Evolutionary conservation across 2,113 vertebrate genomes (phyloP).

Genomic region (Muntiacus reevesi): DNA sequence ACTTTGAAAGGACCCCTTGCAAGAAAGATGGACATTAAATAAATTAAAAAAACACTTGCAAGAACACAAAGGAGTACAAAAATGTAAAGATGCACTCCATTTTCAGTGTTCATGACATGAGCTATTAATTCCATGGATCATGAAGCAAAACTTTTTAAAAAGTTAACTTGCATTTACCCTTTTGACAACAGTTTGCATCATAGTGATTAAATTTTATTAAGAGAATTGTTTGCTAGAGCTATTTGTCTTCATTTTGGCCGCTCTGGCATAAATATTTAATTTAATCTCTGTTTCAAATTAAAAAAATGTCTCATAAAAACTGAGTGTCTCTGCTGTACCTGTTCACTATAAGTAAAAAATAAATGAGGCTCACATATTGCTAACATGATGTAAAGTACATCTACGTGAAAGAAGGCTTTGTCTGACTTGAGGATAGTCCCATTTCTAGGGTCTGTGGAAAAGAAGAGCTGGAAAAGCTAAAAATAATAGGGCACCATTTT

Average conservation of each 20-base stretch:
- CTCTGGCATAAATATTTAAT: slow-evolving; percentile 79
- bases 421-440: slow-evolving; percentile 47
- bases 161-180: slow-evolving; percentile 73
- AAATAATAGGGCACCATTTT: background rate
- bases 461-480: background rate
- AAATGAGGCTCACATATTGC: slow-evolving; percentile 37
- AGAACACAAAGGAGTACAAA: slow-evolving; percentile 36
- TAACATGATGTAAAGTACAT: slow-evolving; percentile 43
- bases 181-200: slow-evolving; percentile 77
- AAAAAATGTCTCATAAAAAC: slow-evolving; percentile 61
- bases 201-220: slow-evolving; percentile 77
- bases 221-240: slow-evolving; percentile 73
- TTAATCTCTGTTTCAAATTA: slow-evolving; percentile 78
- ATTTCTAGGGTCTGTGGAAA: background rate
- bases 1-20: slow-evolving; percentile 38
- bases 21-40: slow-evolving; percentile 44
- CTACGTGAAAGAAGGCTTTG: slow-evolving; percentile 4
- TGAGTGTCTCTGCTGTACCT: slow-evolving; percentile 47
- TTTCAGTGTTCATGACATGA: slow-evolving; percentile 53
- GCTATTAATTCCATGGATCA: slow-evolving; percentile 67
- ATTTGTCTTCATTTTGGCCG: slow-evolving; percentile 78
- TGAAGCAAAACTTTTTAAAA: slow-evolving; percentile 75
- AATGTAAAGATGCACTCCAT: slow-evolving; percentile 54
- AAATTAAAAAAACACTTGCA: slow-evolving; percentile 26
- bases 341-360: slow-evolving; percentile 40